phyloP scores from a whole-genome alignment of 2,113 vertebrate genomes.

The Cairina moschata region DNA sequence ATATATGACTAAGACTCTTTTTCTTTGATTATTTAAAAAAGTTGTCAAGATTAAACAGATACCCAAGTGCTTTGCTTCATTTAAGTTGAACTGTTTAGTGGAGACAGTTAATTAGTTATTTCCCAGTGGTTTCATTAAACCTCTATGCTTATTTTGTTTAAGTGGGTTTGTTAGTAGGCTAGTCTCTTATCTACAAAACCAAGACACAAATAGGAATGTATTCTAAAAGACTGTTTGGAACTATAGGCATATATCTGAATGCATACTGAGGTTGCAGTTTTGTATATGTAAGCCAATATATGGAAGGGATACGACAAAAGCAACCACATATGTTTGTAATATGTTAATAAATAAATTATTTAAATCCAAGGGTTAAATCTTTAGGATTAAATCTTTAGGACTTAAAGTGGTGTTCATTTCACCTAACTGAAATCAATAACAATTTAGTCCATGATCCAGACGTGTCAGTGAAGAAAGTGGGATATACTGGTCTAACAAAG shows the following conservation, averaged over 20 bases:
- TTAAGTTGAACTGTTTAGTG: not conserved
- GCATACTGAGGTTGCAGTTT: not conserved
- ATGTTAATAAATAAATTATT: not conserved
- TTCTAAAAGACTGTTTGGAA: not conserved
- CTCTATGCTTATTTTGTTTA: not conserved
- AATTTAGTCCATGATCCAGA: not conserved
- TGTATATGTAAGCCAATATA: not conserved
- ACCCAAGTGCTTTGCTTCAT: not conserved
- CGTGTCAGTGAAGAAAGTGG: not conserved
- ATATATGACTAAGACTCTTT: not conserved
- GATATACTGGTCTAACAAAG: not conserved
- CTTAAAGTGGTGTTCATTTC: not conserved
- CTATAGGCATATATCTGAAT: not conserved
- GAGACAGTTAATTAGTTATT: constrained; percentile 11
- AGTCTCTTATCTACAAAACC: not conserved
- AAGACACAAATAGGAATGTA: not conserved
- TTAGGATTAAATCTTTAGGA: not conserved
- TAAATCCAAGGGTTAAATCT: not conserved
- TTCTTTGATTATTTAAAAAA: not conserved
- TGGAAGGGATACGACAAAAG: not conserved
- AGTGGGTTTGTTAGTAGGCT: not conserved
- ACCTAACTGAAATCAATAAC: not conserved
- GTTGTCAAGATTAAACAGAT: not conserved
- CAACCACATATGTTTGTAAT: not conserved
- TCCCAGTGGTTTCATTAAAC: constrained; percentile 9